Evolutionary conservation across 2,113 vertebrate species (phyloP), one percentile per base, ranked within the genome.

Genomic region (Centrocercus urophasianus): DNA sequence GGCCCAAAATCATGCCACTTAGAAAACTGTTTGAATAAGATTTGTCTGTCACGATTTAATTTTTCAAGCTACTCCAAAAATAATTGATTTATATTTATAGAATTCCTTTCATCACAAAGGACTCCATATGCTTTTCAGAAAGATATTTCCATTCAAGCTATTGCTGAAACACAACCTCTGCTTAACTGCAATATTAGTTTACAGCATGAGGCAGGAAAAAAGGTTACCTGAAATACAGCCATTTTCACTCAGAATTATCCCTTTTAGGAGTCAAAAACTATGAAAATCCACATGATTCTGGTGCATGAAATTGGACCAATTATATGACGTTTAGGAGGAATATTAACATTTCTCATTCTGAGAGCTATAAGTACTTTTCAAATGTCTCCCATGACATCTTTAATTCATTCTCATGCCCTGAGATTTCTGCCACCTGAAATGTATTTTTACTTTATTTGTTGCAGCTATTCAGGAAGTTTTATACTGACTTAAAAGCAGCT

Each of bases 11-110:
- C 79, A 71, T 42, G 63, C 30, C 40, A 17, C 74, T 89, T 66
- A 67, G 71, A 52, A 67, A 77, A 76, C 10, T 28, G 13, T 87
- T 88, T 66, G 63, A 85, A 77, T 76, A 77, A 87, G 34, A 77
- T 43, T 54, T 84, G 57, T 43, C 78, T 77, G 66, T 73, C 27
- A 45, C 32, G 22, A 91, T 89, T 89, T 90, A 71, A 60, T 80
- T 90, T 93, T 88, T 86, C 47, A 90, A 81, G 27, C 11, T 52
- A 79, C 72, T 78, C 34, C 8, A 88, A 88, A 94, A 89, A 87
- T 30, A 83, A 89, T 65, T 61, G 32, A 45, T 67, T 81, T 76
- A 59, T 75, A 93, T 85, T 82, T 83, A n/a, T 88, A 11, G 22
- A 80, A 64, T 74, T 90, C 17, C 42, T 91, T 82, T 90, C 8